Conservation (phyloP, 2,888 invertebrate species). For the Drosophila suboccidentalis region DNA sequence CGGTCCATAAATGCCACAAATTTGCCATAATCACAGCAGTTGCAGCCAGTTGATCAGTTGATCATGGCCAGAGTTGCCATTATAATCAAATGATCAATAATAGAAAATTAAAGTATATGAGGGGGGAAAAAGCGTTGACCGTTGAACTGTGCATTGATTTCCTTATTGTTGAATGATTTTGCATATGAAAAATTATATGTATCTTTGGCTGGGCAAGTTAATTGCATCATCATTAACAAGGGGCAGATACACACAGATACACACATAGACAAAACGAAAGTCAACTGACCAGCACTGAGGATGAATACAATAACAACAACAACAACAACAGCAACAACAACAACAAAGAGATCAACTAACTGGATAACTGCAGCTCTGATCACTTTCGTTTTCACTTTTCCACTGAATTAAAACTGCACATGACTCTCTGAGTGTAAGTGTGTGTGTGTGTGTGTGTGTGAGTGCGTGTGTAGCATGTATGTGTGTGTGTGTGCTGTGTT, state of each 20-base stretch:
- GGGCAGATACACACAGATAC: slow-evolving; percentile 20
- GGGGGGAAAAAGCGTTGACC: slow-evolving; percentile 12
- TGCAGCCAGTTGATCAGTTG: slow-evolving; percentile 55
- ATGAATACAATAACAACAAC: slow-evolving; percentile 9
- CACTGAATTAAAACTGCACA: slow-evolving; percentile 75
- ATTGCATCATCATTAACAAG: slow-evolving; percentile 64
- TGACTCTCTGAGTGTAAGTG: slow-evolving; percentile 2
- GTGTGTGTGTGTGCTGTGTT: slow-evolving; percentile 32
- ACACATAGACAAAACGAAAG: slow-evolving; percentile 63
- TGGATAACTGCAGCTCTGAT: slow-evolving; percentile 59
- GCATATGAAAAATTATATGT: slow-evolving; percentile 51
- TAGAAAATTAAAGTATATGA: slow-evolving; percentile 12
- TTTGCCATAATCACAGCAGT: slow-evolving; percentile 71
- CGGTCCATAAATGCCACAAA: slow-evolving; percentile 65
- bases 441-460: slow-evolving; percentile 8
- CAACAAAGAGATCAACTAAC: slow-evolving; percentile 52
- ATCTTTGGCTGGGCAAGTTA: slow-evolving; percentile 48
- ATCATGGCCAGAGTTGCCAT: slow-evolving; percentile 71
- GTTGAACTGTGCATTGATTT: slow-evolving; percentile 58
- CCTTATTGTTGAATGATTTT: slow-evolving; percentile 60
- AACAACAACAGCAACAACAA: slow-evolving; percentile 1
- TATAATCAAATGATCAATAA: slow-evolving; percentile 41
- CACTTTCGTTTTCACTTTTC: slow-evolving; percentile 83
- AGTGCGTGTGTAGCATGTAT: slow-evolving; percentile 14
- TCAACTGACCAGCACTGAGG: slow-evolving; percentile 60